Evolutionary conservation across 2,888 invertebrate species (phyloP).

Genomic region (Eupeodes luniger): DNA sequence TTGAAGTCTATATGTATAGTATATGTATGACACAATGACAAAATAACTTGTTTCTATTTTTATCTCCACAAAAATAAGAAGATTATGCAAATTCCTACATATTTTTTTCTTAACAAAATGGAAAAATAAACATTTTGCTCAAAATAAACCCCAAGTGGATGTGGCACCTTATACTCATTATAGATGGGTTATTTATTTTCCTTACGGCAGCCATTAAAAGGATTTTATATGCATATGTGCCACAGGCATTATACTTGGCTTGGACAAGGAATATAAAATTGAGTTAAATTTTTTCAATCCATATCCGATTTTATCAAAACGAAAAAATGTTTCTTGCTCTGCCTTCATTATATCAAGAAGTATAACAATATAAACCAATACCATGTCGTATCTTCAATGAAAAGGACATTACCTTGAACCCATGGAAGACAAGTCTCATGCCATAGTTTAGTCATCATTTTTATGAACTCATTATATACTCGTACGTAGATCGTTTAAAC

Average conservation of each 20-base stretch:
- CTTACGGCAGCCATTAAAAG: background rate
- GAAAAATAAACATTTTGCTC: background rate
- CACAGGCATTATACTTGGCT: too few species aligned
- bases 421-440: background rate
- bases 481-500: background rate
- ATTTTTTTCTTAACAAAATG: background rate
- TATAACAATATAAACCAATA: background rate
- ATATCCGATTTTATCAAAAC: background rate
- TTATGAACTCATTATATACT: background rate
- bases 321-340: background rate
- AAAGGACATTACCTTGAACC: constrained; percentile 16
- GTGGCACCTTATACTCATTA: background rate
- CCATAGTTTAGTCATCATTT: background rate
- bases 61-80: background rate
- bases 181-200: background rate
- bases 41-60: constrained; percentile 7
- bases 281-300: background rate
- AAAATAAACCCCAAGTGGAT: background rate
- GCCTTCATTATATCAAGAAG: background rate
- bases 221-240: too few species aligned
- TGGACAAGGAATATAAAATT: background rate
- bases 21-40: background rate
- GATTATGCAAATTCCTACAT: background rate
- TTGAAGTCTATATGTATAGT: background rate
- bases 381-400: background rate